Conservation (phyloP, 2,113 vertebrate genomes). For the Entomyzon cyanotis region DNA sequence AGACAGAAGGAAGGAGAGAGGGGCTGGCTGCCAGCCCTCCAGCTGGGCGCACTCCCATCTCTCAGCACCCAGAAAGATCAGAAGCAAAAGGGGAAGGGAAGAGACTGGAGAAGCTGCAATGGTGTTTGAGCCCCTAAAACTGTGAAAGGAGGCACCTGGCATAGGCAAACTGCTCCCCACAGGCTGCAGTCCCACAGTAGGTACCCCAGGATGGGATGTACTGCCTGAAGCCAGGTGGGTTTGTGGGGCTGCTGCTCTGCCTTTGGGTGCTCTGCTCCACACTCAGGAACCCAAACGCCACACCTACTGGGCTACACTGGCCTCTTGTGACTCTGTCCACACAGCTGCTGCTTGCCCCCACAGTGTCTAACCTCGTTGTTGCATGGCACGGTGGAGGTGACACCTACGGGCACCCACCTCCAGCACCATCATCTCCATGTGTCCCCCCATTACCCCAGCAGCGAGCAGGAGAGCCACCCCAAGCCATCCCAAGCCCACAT, state of each 20-base stretch:
- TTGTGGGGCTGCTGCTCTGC: not conserved
- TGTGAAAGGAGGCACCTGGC: not conserved
- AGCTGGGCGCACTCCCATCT: not conserved
- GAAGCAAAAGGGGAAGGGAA: conserved; percentile 55
- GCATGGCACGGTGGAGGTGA: not conserved
- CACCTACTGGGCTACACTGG: not conserved
- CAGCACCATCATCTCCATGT: not conserved
- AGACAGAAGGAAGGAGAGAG: conserved; percentile 59
- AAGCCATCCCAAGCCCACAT: not conserved
- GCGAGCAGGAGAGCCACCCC: not conserved
- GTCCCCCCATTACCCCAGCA: fast-evolving
- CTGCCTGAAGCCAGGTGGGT: not conserved
- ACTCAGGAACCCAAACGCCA: not conserved
- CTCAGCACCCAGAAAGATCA: conserved; percentile 54
- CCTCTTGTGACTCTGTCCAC: not conserved
- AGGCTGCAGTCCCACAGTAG: not conserved
- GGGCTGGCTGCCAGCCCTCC: conserved; percentile 43
- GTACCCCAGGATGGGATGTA: not conserved
- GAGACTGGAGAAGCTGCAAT: conserved; percentile 26
- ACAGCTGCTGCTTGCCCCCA: not conserved
- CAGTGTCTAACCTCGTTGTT: not conserved
- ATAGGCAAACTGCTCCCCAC: not conserved
- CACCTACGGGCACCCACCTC: not conserved
- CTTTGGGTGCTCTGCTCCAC: not conserved
- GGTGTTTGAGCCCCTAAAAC: conserved; percentile 2